Evolutionary conservation across 2,797 vertebrate genomes (phyloP), one percentile per base, ranked within the genome.

Genomic region (Enteromius trimaculatus): DNA sequence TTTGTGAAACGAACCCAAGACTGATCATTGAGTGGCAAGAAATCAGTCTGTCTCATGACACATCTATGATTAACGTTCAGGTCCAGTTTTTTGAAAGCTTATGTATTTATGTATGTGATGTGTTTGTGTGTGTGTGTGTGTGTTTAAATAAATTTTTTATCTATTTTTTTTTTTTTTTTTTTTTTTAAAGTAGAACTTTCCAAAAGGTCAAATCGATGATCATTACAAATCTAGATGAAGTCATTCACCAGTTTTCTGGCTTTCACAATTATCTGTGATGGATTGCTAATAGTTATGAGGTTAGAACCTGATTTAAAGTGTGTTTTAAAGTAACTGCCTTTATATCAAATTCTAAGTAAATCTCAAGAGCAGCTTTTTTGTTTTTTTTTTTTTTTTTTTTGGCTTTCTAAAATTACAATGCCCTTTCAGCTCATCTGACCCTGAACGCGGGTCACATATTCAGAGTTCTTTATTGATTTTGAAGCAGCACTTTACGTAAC

Each of bases 1-100:
- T 99, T 99, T 86, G 91, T 92, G 7, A 96, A 93, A 91, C 95
- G 91, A 68, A 89, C 84, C 90, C 80, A 92, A 90, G 91, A 95
- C 74, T 95, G 91, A 95, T 31, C 31, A 3, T 1, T 21, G 11
- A 4, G 26, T 65, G 39, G 3, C 19, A 49, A 23, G 66, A 83
- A n/a, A 31, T 31, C 26, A 29, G 21, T 80, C n/a, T n/a, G 19
- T 47, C n/a, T 58, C 60, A 44, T n/a, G 31, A 60, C 42, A 14
- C 44, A 1, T 31, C 23, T 42, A n/a, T 19, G 11, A 13, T 42
- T 74, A 65, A 62, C 51, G 11, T 49, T 71, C 19, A 19, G 26
- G 16, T 65, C 3, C 42, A 16, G 19, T 16, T 62, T 70, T 19
- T 44, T 62, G 13, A 44, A 55, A 47, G 26, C 3, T 60, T 44